phyloP scores from a whole-genome alignment of 2,797 vertebrate genomes.

The Simalia tracyae region DNA sequence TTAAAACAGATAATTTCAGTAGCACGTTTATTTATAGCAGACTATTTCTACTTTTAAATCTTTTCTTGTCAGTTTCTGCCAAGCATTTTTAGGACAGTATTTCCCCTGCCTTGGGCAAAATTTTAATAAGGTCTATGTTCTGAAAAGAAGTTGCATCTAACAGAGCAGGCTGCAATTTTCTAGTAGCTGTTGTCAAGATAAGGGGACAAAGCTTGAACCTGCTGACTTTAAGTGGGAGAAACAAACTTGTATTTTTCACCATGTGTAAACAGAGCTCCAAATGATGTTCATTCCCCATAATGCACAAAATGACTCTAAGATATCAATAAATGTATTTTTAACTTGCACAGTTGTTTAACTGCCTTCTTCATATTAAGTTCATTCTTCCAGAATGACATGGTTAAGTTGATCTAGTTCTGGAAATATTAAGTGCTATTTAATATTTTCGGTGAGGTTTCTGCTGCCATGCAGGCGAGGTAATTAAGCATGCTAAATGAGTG shows the following conservation, averaged over 20 bases:
- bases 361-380: slow-evolving; percentile 14
- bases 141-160: too few relatives aligned
- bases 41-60: background rate
- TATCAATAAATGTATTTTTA: background rate
- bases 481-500: slow-evolving; percentile 1
- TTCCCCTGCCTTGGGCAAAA: too few relatives aligned
- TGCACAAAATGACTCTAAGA: background rate
- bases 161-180: background rate
- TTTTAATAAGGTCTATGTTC: too few relatives aligned
- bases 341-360: background rate
- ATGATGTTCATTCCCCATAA: background rate
- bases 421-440: slow-evolving; percentile 36
- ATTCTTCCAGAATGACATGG: slow-evolving; percentile 23
- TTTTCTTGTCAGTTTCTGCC: background rate
- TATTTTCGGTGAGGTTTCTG: slow-evolving; percentile 26
- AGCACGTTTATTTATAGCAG: background rate
- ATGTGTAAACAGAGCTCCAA: background rate
- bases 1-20: background rate
- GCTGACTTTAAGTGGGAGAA: background rate
- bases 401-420: slow-evolving; percentile 42
- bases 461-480: slow-evolving; percentile 3
- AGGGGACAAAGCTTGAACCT: background rate
- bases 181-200: background rate
- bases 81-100: background rate
- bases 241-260: background rate